Base-by-base conservation (phyloP, 2,113 vertebrate species). In the Lasiurus cinereus region DNA sequence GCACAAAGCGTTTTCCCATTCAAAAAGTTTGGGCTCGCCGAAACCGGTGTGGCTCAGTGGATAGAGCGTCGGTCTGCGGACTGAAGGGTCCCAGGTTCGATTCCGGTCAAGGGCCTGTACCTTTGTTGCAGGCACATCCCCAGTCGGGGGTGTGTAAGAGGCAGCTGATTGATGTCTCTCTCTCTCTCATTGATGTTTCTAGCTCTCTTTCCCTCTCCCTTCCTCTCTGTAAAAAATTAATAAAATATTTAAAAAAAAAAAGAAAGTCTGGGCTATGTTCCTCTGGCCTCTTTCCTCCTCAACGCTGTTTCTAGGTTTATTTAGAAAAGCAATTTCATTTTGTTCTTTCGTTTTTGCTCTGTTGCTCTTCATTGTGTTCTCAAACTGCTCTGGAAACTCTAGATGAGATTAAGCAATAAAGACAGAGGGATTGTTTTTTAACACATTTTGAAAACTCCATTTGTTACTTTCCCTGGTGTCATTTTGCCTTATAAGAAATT, bases 401-500 rank as follows among this genome's bases (percentile, higher is more conserved):
- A 29, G 1, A 0, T 67, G 73, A 82, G 18, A 73, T 29, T 78
- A 6, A 39, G 31, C 10, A 54, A 33, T 19, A 15, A 69, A 77
- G 16, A 64, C 3, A 56, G 12, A 82, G 3, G 56, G 39, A 39
- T 2, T 29, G 43, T 29, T 83, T 83, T 79, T 86, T 54, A 13
- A 69, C 15, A 7, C 10, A 21, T 24, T 27, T 72, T 29, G 12
- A 54, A 83, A 93, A 54, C 31, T 84, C 13, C 21, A 43, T 18
- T 74, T 72, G 15, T 77, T 27, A 70, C 56, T 79, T 83, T 74
- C n/a, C 43, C 12, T 78, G n/a, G 9, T 29, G 7, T 21, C 8
- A 69, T 87, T 39, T 54, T 83, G 11, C 69, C 43, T 93, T 74
- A 69, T 36, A 82, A 77, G 66, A 83, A 74, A 89, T n/a, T 77